phyloP scores from a whole-genome alignment of 2,113 vertebrate species.

The Castor canadensis region DNA sequence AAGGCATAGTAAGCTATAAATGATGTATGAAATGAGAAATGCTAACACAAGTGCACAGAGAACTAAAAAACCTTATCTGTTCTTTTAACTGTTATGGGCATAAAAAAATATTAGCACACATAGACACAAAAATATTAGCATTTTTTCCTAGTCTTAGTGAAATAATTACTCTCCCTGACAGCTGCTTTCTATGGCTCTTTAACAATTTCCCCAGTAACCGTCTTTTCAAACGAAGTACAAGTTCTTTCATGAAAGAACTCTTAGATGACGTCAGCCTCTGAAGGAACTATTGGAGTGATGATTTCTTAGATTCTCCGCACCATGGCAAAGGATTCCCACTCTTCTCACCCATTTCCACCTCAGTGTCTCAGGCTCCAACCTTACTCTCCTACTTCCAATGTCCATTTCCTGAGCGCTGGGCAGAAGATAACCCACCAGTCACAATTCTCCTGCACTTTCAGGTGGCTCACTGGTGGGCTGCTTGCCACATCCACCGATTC shows the following conservation, averaged over 20 bases:
- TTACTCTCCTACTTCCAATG: neutral
- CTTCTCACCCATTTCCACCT: neutral
- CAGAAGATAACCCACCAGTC: neutral
- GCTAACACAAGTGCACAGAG: neutral
- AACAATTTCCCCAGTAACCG: neutral
- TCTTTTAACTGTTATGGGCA: neutral
- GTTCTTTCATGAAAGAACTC: neutral
- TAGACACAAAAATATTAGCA: neutral
- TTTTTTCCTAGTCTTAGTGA: neutral
- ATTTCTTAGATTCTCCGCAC: neutral
- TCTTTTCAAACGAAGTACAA: neutral
- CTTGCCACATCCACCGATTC: no score
- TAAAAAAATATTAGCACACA: neutral
- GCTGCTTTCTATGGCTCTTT: neutral
- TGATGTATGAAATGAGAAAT: constrained; percentile 43
- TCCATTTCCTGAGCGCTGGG: neutral
- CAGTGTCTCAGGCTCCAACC: neutral
- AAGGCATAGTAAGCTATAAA: neutral
- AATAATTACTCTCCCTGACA: neutral
- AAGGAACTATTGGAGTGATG: neutral
- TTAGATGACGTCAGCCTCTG: neutral
- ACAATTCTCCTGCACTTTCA: neutral
- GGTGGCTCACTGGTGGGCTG: rapidly evolving
- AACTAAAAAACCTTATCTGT: constrained; percentile 24
- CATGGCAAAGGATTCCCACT: neutral